phyloP scores from a whole-genome alignment of 2,797 vertebrate genomes.

The Eidolon dupreanum region DNA sequence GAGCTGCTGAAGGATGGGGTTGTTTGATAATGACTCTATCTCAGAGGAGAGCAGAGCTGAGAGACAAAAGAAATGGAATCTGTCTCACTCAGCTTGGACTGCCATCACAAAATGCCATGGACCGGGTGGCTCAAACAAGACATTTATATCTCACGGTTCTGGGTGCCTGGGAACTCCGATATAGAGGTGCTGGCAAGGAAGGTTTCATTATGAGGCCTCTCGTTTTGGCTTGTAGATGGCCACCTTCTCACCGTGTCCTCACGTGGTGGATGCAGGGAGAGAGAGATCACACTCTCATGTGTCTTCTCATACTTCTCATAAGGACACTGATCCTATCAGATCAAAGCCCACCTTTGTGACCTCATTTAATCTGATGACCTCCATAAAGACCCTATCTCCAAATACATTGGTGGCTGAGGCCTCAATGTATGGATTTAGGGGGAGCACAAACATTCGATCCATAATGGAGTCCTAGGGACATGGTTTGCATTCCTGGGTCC shows the following conservation, averaged over 20 bases:
- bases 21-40: background rate
- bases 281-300: background rate
- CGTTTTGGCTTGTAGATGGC: background rate
- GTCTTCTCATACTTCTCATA: background rate
- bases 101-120: background rate
- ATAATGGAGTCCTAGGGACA: background rate
- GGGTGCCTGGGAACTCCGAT: background rate
- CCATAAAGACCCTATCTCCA: background rate
- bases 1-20: background rate
- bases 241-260: background rate
- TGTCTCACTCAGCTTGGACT: background rate
- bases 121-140: background rate
- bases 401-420: background rate
- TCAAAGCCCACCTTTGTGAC: background rate
- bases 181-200: background rate
- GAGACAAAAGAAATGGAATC: background rate
- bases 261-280: background rate
- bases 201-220: background rate
- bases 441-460: background rate
- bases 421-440: background rate
- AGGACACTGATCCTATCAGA: background rate
- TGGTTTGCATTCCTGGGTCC: background rate
- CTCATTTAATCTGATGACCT: background rate
- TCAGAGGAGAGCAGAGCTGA: background rate
- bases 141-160: background rate